Conservation (phyloP, 1,140 invertebrate species). For the Zaprionus davidi region DNA sequence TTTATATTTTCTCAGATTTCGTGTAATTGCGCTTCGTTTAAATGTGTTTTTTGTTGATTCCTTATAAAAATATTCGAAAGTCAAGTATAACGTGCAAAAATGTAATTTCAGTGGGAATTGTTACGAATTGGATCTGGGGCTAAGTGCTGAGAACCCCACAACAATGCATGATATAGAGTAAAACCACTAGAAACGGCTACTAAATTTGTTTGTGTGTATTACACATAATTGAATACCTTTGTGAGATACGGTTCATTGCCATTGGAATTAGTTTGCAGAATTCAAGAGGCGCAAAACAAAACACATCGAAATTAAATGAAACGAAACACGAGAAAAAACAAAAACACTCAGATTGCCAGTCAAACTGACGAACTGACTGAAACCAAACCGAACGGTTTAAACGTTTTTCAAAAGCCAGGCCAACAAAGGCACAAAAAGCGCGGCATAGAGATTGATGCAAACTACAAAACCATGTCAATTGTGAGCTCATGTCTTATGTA, state of each 20-base stretch:
- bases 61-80: constrained; percentile 41
- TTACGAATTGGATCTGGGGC: constrained; percentile 43
- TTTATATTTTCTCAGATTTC: constrained; percentile 25
- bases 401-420: constrained; percentile 54
- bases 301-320: constrained; percentile 15
- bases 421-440: constrained; percentile 32
- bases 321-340: constrained; percentile 23
- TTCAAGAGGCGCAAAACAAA: constrained; percentile 33
- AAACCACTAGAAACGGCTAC: constrained; percentile 31
- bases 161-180: constrained; percentile 21
- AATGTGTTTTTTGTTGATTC: constrained; percentile 15
- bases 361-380: constrained; percentile 29
- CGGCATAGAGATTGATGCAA: constrained; percentile 29
- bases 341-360: constrained; percentile 18
- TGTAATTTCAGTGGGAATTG: constrained; percentile 63
- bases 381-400: constrained; percentile 37
- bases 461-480: constrained; percentile 53
- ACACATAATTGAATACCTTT: constrained; percentile 52
- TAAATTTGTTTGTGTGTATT: constrained; percentile 53
- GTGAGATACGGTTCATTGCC: constrained; percentile 74
- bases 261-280: constrained; percentile 68
- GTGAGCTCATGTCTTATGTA: constrained; percentile 53
- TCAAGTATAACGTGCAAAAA: constrained; percentile 77
- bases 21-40: constrained; percentile 50
- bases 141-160: constrained; percentile 51